Evolutionary conservation across 2,113 vertebrate species (phyloP), one percentile per base, ranked within the genome.

Genomic region (Pelecanoides urinatrix): DNA sequence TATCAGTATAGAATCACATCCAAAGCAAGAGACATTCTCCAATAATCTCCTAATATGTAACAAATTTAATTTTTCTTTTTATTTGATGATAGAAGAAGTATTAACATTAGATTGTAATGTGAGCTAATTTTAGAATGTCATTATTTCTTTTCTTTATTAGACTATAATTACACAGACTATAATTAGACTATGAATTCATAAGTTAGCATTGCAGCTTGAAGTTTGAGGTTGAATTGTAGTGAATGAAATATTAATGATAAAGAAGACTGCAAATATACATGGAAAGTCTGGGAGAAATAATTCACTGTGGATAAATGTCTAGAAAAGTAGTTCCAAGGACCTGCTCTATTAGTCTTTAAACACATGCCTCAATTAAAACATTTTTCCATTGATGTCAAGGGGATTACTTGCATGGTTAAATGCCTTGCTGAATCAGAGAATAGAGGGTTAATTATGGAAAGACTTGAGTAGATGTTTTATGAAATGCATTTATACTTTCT

Each of bases 71-170:
- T 68, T 61, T 67, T 73, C 12, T 80, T 84, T 90, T 91, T 77
- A 70, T 93, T 95, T 82, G 53, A 74, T 87, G 34, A 36, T 50
- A 67, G 56, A 70, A 66, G 61, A 40, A 72, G 36, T 11, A 50
- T 72, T 93, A 86, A 45, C 22, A 22, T 63, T 73, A 44, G 23
- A 77, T 62, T 73, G n/a, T 66, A 91, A 92, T 68, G 40, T 58
- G 74, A 94, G 59, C 34, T 93, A 52, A 79, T 94, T 95, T 93
- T 91, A 56, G 47, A 56, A 25, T 91, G 87, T 52, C 47, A 73
- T 95, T 96, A 87, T 88, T 92, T 92, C 72, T 90, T 77, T 88
- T 86, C 86, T 82, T 78, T 68, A 72, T 90, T 91, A 91, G 50
- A 30, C 77, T 91, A 5, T 96, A 90, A 96, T 96, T 95, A 92